These are phyloP conservation scores for Cylloceria caligata DNA, from an alignment of 2,888 invertebrate species.

Conservation along the genomic window DNA sequence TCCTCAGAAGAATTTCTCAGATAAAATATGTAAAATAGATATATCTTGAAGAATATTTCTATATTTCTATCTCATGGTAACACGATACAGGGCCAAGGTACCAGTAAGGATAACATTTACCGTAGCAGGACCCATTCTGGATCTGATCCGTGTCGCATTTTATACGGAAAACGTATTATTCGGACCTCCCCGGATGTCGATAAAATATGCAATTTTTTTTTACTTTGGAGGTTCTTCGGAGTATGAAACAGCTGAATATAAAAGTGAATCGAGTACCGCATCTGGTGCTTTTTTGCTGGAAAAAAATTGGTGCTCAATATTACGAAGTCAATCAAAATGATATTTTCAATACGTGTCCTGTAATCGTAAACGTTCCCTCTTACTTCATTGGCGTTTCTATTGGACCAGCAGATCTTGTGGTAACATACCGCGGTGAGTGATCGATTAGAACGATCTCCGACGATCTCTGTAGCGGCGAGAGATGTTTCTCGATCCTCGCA, in stretches of 20 bases:
- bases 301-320: background rate
- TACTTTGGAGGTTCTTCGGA: too few species aligned
- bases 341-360: background rate
- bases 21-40: too few species aligned
- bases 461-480: slow-evolving; percentile 51
- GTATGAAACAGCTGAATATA: background rate
- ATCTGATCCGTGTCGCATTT: too few species aligned
- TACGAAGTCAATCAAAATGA: background rate
- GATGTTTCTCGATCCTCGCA: slow-evolving; percentile 61
- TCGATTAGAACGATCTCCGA: slow-evolving; percentile 57
- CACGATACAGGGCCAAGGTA: too few species aligned
- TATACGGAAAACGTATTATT: too few species aligned
- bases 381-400: slow-evolving; percentile 19
- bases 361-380: background rate
- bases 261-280: background rate
- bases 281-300: background rate
- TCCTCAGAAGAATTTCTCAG: background rate
- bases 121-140: too few species aligned
- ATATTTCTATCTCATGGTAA: too few species aligned
- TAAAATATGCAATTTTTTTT: too few species aligned
- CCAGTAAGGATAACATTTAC: too few species aligned
- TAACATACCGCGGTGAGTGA: slow-evolving; percentile 31
- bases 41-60: background rate
- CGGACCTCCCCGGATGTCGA: too few species aligned
- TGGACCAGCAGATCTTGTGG: slow-evolving; percentile 1